A percentile compares a stretch with the other conserved stretches of the same genome.
Evolutionary conservation across 2,888 invertebrate genomes (phyloP).

Genomic region (Diabrotica balteata): DNA sequence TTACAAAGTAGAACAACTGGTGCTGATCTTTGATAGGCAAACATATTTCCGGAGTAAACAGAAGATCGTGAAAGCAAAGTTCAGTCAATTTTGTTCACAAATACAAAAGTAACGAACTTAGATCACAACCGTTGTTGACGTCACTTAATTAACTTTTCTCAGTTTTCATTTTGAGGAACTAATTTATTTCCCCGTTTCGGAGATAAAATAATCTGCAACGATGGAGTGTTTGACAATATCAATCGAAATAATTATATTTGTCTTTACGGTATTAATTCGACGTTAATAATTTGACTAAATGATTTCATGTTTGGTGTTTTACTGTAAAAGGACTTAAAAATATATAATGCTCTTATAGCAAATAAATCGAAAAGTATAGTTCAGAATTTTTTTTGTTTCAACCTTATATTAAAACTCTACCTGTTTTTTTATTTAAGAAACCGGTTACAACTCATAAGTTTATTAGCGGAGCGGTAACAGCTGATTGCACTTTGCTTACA

Average conservation of each 20-base stretch:
- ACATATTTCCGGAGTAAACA: slow-evolving; percentile 35
- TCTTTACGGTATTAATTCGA: too few species aligned
- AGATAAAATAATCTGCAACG: slow-evolving; percentile 49
- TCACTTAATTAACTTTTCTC: slow-evolving; percentile 55
- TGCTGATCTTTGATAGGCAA: slow-evolving; percentile 31
- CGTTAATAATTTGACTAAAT: too few species aligned
- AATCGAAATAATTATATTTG: neutral
- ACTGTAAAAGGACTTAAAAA: too few species aligned
- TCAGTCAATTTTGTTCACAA: slow-evolving; percentile 43
- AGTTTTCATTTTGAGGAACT: slow-evolving; percentile 52
- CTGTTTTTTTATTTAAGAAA: too few species aligned
- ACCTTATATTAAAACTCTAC: too few species aligned
- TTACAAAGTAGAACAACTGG: slow-evolving; percentile 21
- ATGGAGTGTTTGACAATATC: neutral
- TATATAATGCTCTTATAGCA: too few species aligned
- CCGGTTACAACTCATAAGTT: too few species aligned
- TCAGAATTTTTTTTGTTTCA: too few species aligned
- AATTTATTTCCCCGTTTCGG: slow-evolving; percentile 52
- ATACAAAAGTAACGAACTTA: slow-evolving; percentile 44
- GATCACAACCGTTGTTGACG: slow-evolving; percentile 43
- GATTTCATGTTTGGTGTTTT: neutral
- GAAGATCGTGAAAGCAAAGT: slow-evolving; percentile 39
- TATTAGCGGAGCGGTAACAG: too few species aligned
- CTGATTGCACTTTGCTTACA: too few species aligned
- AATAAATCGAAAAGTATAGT: too few species aligned